A percentile compares a stretch with the other conserved stretches of the same genome.
Conservation (phyloP, 2,888 invertebrate species). For the Lasioglossum oenotherae region DNA sequence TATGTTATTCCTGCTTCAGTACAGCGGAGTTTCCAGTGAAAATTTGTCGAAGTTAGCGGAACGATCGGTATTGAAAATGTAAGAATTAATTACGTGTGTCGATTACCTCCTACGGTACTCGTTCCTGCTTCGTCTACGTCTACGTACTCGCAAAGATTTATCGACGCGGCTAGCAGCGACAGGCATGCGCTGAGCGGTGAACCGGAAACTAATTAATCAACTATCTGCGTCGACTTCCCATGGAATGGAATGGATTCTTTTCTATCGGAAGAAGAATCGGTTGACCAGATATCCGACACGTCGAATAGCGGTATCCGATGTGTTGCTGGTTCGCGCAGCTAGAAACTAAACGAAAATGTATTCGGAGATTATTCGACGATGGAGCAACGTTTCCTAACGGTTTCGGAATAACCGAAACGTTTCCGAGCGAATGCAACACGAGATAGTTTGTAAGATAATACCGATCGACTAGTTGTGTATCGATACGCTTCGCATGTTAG, state of each 20-base stretch:
- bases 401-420: neutral
- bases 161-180: neutral
- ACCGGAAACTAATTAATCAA: slow-evolving; percentile 2
- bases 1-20: no score
- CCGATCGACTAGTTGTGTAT: neutral
- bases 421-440: neutral
- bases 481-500: slow-evolving; percentile 9
- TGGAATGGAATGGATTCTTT: neutral
- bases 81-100: neutral
- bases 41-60: neutral
- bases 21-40: neutral
- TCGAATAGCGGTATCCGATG: neutral
- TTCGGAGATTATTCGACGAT: neutral
- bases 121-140: neutral
- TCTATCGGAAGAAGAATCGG: neutral
- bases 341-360: neutral
- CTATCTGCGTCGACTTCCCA: slow-evolving; percentile 1
- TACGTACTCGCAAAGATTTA: neutral
- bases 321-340: neutral
- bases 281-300: neutral
- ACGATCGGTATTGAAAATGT: neutral
- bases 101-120: neutral
- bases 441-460: slow-evolving; percentile 19
- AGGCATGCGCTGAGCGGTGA: neutral
- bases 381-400: neutral